Evolutionary conservation across 2,113 vertebrate genomes (phyloP).

Genomic region (Kryptolebias marmoratus): DNA sequence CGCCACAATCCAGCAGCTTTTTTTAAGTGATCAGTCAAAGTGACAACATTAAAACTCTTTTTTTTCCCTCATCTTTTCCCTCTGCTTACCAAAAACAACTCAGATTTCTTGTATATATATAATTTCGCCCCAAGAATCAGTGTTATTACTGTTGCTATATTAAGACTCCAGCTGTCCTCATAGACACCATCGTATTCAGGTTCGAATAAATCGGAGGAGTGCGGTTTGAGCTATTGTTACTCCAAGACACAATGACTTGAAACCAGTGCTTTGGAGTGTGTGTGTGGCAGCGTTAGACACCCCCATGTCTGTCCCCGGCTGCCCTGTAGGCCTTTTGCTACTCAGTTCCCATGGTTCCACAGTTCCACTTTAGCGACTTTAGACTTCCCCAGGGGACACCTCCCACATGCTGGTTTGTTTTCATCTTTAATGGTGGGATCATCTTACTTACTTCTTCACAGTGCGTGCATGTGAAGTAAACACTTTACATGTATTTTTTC

Average conservation of each 20-base stretch:
- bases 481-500: constrained; percentile 30
- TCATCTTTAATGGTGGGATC: constrained; percentile 76
- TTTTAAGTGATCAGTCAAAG: too few relatives aligned
- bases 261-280: constrained; percentile 6
- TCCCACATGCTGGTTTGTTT: constrained; percentile 78
- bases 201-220: constrained; percentile 37
- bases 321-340: constrained; percentile 57
- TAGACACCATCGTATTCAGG: constrained; percentile 5
- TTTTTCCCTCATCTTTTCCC: background rate
- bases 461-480: constrained; percentile 64
- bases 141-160: constrained; percentile 34
- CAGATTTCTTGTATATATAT: background rate
- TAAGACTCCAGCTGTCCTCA: constrained; percentile 12
- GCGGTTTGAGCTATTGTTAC: constrained; percentile 38
- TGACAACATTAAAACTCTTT: too few relatives aligned
- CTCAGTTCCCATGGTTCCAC: constrained; percentile 78
- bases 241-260: constrained; percentile 42
- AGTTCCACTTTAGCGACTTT: constrained; percentile 67
- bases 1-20: background rate
- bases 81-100: background rate
- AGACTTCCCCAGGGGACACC: constrained; percentile 72
- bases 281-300: constrained; percentile 50
- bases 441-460: constrained; percentile 63
- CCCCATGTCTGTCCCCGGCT: constrained; percentile 53
- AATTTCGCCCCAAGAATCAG: background rate